Evolutionary conservation across 2,888 invertebrate species (phyloP).

Genomic region (Tillus elongatus): DNA sequence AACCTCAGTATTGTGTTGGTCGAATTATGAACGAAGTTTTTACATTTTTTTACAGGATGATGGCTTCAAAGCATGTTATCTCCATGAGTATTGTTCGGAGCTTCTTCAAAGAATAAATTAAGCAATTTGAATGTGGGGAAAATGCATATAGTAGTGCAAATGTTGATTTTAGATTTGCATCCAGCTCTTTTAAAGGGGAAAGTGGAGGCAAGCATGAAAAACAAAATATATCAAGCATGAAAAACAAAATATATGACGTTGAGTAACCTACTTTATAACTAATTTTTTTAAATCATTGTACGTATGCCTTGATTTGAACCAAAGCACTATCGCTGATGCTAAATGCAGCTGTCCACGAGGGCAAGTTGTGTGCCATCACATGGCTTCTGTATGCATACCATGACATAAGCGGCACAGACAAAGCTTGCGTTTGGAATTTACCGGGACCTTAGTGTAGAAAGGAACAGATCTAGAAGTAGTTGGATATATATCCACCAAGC

Average conservation of each 20-base stretch:
- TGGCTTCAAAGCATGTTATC: conserved; percentile 3
- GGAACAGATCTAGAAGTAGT: neutral
- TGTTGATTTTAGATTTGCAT: neutral
- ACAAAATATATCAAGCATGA: conserved; percentile 7
- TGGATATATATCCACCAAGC: conserved; percentile 2
- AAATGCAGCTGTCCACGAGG: conserved; percentile 12
- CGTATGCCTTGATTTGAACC: neutral
- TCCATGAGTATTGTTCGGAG: conserved; percentile 2
- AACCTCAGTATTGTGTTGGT: neutral
- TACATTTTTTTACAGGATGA: neutral
- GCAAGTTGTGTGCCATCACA: conserved; percentile 13
- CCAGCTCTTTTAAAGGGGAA: neutral
- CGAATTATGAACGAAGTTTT: neutral
- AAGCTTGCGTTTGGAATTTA: conserved; percentile 6
- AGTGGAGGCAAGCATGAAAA: conserved; percentile 8
- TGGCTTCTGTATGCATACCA: conserved; percentile 9
- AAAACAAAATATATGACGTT: conserved; percentile 7
- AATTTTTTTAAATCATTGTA: conserved; percentile 1
- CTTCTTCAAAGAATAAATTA: conserved; percentile 3
- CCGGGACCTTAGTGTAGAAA: conserved; percentile 1
- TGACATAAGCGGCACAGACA: conserved; percentile 3
- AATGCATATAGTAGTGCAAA: conserved; percentile 8
- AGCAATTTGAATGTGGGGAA: conserved; percentile 7
- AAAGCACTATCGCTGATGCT: conserved; percentile 6
- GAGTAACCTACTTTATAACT: conserved; percentile 3